Evolutionary conservation across 2,113 vertebrate species (phyloP).

Genomic region (Sinosuthora webbiana): DNA sequence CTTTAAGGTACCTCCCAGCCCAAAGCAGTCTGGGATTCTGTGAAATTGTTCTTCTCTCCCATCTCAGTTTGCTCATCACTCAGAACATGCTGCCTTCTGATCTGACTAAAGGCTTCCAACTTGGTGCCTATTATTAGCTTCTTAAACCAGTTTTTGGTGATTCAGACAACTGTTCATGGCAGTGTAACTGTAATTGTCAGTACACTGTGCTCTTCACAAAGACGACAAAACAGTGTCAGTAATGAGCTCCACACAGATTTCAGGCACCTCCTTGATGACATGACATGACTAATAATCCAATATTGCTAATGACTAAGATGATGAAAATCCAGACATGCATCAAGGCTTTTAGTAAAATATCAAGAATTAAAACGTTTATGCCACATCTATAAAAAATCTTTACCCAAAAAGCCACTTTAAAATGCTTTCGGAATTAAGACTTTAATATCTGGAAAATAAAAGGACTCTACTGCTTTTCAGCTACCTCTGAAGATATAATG

Average conservation of each 20-base stretch:
- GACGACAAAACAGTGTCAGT: background rate
- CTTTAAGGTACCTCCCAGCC: background rate
- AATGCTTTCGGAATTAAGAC: background rate
- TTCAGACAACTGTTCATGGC: background rate
- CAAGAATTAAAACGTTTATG: background rate
- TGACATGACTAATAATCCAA: slow-evolving; percentile 5
- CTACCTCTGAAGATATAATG: background rate
- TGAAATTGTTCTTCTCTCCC: background rate
- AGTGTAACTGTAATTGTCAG: background rate
- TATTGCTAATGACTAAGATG: slow-evolving; percentile 3
- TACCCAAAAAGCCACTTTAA: background rate
- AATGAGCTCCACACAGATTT: background rate
- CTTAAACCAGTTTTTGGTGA: background rate
- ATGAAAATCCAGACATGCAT: slow-evolving; percentile 1
- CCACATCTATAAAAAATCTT: background rate
- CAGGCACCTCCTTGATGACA: slow-evolving; percentile 15
- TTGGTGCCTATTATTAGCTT: background rate
- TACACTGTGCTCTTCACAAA: background rate
- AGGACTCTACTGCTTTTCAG: background rate
- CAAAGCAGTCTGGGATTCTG: background rate
- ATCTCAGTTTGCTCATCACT: background rate
- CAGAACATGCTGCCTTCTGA: background rate
- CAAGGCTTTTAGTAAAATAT: background rate
- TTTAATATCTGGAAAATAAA: background rate
- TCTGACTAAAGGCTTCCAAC: background rate